Base-by-base conservation (phyloP, 1,140 invertebrate species). In the Rhopalosiphum maidis region DNA sequence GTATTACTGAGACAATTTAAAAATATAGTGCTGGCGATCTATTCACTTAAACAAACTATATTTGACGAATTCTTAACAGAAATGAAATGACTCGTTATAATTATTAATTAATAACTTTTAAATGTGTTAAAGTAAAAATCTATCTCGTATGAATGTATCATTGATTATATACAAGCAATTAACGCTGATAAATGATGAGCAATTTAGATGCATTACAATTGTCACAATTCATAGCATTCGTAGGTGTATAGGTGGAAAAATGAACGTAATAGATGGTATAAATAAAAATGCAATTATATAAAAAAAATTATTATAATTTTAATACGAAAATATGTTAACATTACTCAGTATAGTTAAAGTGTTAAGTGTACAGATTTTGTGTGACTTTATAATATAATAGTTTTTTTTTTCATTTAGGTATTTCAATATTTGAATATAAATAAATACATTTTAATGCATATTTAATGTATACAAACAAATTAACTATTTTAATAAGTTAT, bases 291-390 rank as follows among this genome's bases (percentile, higher is more conserved):
- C 25, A 41, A 86, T 18, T 30, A 22, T 48, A 11, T 51, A 88
- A 88, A 54, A 89, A 54, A 89, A 89, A 89, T 41, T n/a, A 7
- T 54, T 23, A 89, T 89, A 22, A 55, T 89, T 89, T 89, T 89
- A 89, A 54, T 89, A 89, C 46, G 88, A 89, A 89, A 89, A 89
- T 89, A 89, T 89, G 48, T 89, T 89, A 54, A 89, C 88, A 89
- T 23, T 85, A 85, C n/a, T 88, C 7, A 46, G 8, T 89, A 25
- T 41, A 41, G 35, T 35, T 89, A 37, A 54, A 54, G n/a, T 54
- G 87, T 83, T 37, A 18, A 30, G 77, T 89, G 35, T 54, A 89
- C 46, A 89, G 48, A 37, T 89, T 89, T 23, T 35, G 23, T 51
- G 51, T 55, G 88, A 89, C 51, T 55, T 55, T 25, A 89, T 55